phyloP scores from a whole-genome alignment of 92 coral and sea anemone species.

The Pocillopora meandrina region DNA sequence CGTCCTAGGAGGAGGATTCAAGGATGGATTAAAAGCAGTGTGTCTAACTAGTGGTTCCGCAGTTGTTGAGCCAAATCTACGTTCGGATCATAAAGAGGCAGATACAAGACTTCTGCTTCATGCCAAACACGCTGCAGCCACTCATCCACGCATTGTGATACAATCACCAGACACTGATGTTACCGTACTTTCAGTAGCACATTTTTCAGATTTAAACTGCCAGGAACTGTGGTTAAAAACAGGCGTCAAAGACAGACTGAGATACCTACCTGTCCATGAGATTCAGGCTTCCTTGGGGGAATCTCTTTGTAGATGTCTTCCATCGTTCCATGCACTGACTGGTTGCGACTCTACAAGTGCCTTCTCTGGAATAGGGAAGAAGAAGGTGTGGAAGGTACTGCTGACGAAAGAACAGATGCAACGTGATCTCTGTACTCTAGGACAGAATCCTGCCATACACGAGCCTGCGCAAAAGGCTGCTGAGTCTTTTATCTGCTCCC shows the following conservation, averaged over 20 bases:
- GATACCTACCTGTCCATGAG: slow-evolving; percentile 39
- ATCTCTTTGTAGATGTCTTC: slow-evolving; percentile 38
- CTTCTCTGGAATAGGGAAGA: slow-evolving; percentile 58
- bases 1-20: slow-evolving; percentile 16
- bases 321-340: slow-evolving; percentile 46
- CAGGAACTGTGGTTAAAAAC: slow-evolving; percentile 55
- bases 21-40: slow-evolving; percentile 52
- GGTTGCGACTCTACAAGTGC: slow-evolving; percentile 59
- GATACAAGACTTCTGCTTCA: slow-evolving; percentile 57
- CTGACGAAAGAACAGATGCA: slow-evolving; percentile 30
- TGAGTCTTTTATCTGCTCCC: slow-evolving; percentile 53
- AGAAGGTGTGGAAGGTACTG: slow-evolving; percentile 68
- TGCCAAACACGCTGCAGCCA: slow-evolving; percentile 16
- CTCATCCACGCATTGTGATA: slow-evolving; percentile 47
- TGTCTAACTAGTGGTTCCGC: slow-evolving; percentile 29
- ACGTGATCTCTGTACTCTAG: slow-evolving; percentile 27
- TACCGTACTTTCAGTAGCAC: slow-evolving; percentile 48
- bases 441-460: slow-evolving; percentile 16
- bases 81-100: slow-evolving; percentile 70
- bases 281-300: slow-evolving; percentile 45
- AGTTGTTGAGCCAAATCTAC: slow-evolving; percentile 19
- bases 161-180: slow-evolving; percentile 63
- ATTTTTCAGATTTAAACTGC: slow-evolving; percentile 42
- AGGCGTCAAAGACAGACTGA: slow-evolving; percentile 41
- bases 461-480: slow-evolving; percentile 27